Evolutionary conservation across 2,888 invertebrate species (phyloP), one percentile per base, ranked within the genome.

Genomic region (Teleogryllus oceanicus): DNA sequence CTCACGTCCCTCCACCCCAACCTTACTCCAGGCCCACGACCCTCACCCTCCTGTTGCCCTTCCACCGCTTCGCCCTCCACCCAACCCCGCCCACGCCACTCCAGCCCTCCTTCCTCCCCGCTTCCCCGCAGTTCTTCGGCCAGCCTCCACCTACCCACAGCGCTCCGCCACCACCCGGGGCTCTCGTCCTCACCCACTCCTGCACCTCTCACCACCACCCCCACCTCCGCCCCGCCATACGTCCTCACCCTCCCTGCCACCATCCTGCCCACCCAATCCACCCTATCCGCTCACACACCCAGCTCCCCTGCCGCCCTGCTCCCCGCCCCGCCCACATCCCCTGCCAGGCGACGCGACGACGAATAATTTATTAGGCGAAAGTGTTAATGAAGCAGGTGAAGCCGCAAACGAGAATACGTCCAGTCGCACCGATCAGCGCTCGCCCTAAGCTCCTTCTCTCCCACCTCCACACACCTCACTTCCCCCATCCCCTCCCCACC

Each of bases 311-410:
- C 4, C 37, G 37, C 37, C 16, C 16, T 62, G 5, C 3, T 62
- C 5, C 13, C 13, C 37, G 16, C 3, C 13, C 16, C 62, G 62
- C 16, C 62, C 13, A 3, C 18, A 18, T 5, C 18, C 18, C 18
- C 13, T 10, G 16, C 62, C 13, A 3, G 62, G 16, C 18, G 13
- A 12, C 51, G 16, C n/a, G n/a, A 37, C 37, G 10, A 5, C 62
- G 62, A 62, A 62, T 62, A 62, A 62, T 62, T 62, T 62, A 62
- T 62, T 18, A 13, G 16, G 13, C 10, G 62, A 62, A 62, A 62
- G 62, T 62, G 62, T 62, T 62, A 62, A 62, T 62, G 16, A 62
- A 62, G 62, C n/a, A n/a, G n/a, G n/a, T n/a, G n/a, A n/a, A n/a
- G n/a, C n/a, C n/a, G n/a, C n/a, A n/a, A n/a, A n/a, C n/a, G n/a